Conservation (phyloP, 2,797 vertebrate genomes). For the Staurois parvus region DNA sequence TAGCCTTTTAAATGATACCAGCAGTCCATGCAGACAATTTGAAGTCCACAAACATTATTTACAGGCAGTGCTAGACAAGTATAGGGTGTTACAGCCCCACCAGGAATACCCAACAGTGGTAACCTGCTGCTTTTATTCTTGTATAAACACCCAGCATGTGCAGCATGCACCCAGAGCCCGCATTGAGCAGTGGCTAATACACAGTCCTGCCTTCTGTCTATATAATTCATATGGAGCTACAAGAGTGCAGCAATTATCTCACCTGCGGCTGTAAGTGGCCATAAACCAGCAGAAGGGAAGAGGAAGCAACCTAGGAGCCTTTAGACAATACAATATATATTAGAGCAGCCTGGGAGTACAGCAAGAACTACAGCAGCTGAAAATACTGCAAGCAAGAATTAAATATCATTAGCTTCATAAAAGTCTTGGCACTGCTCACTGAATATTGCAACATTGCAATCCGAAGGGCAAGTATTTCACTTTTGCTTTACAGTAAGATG, state of each 20-base stretch:
- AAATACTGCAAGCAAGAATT: neutral
- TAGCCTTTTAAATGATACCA: no score
- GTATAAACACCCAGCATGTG: neutral
- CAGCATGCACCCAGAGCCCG: constrained; percentile 5
- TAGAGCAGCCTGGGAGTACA: neutral
- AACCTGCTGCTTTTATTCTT: constrained; percentile 15
- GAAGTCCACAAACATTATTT: no score
- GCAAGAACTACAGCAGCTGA: neutral
- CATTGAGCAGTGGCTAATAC: neutral
- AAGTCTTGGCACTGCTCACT: neutral
- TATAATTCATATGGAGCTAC: constrained; percentile 12
- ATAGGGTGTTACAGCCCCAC: no score
- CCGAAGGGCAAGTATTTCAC: neutral
- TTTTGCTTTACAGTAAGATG: neutral
- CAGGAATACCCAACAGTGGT: constrained; percentile 12
- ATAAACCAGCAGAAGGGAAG: constrained; percentile 11
- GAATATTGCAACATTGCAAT: neutral
- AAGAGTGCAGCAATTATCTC: neutral
- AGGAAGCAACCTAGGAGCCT: neutral
- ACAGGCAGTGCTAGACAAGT: no score
- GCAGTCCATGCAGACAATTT: no score
- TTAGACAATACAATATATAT: no score
- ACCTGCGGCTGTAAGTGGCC: neutral
- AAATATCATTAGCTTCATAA: constrained; percentile 3
- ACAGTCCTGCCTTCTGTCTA: neutral